Percentiles rank a stretch among this genome's conserved stretches.
These are phyloP conservation scores for Larimichthys polyactis DNA, from an alignment of 2,113 vertebrate species.

Conservation along the genomic window DNA sequence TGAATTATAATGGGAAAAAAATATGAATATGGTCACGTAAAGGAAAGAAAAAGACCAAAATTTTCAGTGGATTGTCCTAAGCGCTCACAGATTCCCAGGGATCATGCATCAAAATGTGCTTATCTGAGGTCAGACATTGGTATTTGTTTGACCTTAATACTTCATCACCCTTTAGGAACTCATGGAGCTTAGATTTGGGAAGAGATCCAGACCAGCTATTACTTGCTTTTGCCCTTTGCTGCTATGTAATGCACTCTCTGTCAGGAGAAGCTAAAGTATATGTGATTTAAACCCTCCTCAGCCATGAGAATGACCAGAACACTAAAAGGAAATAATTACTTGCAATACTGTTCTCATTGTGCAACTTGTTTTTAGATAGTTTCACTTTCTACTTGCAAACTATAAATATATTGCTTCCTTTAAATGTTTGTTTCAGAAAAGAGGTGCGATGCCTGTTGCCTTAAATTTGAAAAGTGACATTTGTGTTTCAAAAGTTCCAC, in stretches of 20 bases:
- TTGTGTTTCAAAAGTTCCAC: background rate
- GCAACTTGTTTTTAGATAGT: background rate
- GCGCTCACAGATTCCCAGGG: background rate
- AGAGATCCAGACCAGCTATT: background rate
- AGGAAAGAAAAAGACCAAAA: background rate
- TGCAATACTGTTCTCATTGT: background rate
- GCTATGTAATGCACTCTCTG: background rate
- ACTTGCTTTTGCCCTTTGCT: background rate
- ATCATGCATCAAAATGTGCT: background rate
- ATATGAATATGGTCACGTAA: background rate
- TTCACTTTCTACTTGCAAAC: background rate
- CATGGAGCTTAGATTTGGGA: constrained; percentile 4
- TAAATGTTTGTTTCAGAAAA: background rate
- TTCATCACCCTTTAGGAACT: background rate
- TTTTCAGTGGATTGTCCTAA: background rate
- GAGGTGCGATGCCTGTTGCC: too few relatives aligned
- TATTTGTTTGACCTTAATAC: background rate
- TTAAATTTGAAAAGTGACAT: background rate
- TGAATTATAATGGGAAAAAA: background rate
- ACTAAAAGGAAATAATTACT: background rate
- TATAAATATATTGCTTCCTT: background rate
- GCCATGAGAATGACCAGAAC: background rate
- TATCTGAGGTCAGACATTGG: background rate
- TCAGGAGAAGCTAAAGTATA: background rate
- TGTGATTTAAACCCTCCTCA: background rate